Evolutionary conservation across 1,140 invertebrate species (phyloP).

Genomic region (Hypothenemus hampei): DNA sequence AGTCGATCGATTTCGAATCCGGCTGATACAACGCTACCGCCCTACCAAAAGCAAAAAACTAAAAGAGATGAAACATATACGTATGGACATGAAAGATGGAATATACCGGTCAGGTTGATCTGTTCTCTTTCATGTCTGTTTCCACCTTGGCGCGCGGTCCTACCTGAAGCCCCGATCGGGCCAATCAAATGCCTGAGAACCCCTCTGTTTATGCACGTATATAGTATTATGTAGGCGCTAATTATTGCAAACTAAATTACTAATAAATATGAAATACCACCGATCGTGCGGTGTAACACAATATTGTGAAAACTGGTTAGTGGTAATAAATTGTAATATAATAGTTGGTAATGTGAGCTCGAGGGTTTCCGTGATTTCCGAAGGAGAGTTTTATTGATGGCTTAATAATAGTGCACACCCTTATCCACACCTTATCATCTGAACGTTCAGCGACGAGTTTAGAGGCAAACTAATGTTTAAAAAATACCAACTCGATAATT

Average conservation of each 20-base stretch:
- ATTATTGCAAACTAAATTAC: slow-evolving; percentile 22
- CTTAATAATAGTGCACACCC: no score
- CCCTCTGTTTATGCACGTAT: slow-evolving; percentile 9
- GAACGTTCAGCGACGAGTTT: no score
- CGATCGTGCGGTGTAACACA: slow-evolving; percentile 18
- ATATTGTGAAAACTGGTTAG: slow-evolving; percentile 24
- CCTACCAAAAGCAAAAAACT: slow-evolving; percentile 12
- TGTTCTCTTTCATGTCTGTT: slow-evolving; percentile 16
- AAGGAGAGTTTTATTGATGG: no score
- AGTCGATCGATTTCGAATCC: slow-evolving; percentile 1
- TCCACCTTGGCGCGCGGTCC: slow-evolving; percentile 12
- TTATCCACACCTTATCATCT: no score
- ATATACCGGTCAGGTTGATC: slow-evolving; percentile 22
- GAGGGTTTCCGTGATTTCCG: slow-evolving; percentile 8
- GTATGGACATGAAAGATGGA: slow-evolving; percentile 15
- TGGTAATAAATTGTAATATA: slow-evolving; percentile 14
- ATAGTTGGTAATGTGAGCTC: slow-evolving; percentile 7
- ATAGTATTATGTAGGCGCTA: slow-evolving; percentile 14
- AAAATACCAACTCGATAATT: no score
- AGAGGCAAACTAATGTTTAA: no score
- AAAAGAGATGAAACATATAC: slow-evolving; percentile 19
- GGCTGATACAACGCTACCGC: slow-evolving; percentile 2
- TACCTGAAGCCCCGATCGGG: slow-evolving; percentile 6
- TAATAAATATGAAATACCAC: slow-evolving; percentile 21
- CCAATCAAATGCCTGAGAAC: slow-evolving; percentile 11